Evolutionary conservation across 2,888 invertebrate species (phyloP).

Genomic region (Heliconius erato): DNA sequence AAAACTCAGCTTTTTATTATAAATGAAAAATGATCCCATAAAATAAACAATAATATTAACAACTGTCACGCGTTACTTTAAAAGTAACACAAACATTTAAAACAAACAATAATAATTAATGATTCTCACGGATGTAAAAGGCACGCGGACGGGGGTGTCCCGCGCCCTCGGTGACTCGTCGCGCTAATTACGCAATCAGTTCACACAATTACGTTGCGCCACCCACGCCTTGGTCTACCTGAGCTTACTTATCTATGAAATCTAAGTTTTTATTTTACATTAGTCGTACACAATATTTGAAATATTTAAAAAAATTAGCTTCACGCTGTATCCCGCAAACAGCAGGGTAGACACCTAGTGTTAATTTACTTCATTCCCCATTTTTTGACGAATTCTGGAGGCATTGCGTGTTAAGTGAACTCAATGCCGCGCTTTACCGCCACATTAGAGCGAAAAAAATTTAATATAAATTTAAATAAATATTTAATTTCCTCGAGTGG

Average conservation of each 20-base stretch:
- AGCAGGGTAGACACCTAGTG: no score
- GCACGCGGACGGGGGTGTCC: constrained; percentile 65
- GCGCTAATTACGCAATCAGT: constrained; percentile 84
- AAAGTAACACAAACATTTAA: constrained; percentile 46
- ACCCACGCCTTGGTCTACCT: constrained; percentile 48
- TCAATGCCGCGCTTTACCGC: no score
- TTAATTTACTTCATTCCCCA: no score
- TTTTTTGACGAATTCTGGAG: no score
- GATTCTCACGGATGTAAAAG: constrained; percentile 81
- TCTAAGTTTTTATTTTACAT: constrained; percentile 13
- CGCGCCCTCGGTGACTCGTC: constrained; percentile 80
- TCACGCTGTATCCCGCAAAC: no score
- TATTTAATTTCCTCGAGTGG: no score
- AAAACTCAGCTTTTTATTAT: not conserved
- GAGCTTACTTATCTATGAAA: constrained; percentile 48
- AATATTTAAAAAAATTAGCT: not conserved
- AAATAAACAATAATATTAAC: not conserved
- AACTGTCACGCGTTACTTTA: constrained; percentile 10
- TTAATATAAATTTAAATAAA: no score
- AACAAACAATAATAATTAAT: constrained; percentile 73
- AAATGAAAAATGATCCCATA: not conserved
- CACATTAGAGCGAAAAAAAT: no score
- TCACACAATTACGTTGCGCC: constrained; percentile 79
- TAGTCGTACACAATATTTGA: not conserved
- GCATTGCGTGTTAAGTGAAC: no score